Conservation (phyloP, 2,888 invertebrate species). For the Philhelius pedissequus region DNA sequence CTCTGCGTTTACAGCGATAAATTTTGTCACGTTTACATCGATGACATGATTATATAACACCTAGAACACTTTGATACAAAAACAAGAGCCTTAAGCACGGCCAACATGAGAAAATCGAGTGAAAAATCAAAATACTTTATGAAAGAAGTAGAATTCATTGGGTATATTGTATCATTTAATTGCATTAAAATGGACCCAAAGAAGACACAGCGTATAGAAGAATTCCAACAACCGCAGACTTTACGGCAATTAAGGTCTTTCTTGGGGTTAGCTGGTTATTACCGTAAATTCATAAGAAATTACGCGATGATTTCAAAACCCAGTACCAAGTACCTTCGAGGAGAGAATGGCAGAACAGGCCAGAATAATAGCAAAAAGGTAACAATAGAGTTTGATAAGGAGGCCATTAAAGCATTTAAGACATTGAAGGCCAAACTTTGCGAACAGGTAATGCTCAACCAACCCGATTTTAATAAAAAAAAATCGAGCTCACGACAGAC, state of each 20-base stretch:
- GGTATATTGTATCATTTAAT: neutral
- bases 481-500: neutral
- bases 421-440: too few relatives aligned
- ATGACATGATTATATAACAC: constrained; percentile 26
- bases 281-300: too few relatives aligned
- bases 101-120: constrained; percentile 19
- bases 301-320: constrained; percentile 8
- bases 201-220: too few relatives aligned
- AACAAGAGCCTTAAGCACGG: neutral
- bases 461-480: constrained; percentile 71
- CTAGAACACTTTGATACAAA: neutral
- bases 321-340: neutral
- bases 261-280: too few relatives aligned
- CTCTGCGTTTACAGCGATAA: neutral
- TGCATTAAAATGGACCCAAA: too few relatives aligned
- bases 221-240: too few relatives aligned
- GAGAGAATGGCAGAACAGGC: neutral
- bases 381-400: neutral
- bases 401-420: neutral
- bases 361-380: constrained; percentile 8
- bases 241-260: too few relatives aligned
- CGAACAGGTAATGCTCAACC: constrained; percentile 4
- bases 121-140: constrained; percentile 23
- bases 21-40: too few relatives aligned
- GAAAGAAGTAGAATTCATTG: constrained; percentile 5